These are phyloP conservation scores for Pseudomyrmex cubaensis DNA, from an alignment of 1,140 invertebrate species.

Conservation along the genomic window DNA sequence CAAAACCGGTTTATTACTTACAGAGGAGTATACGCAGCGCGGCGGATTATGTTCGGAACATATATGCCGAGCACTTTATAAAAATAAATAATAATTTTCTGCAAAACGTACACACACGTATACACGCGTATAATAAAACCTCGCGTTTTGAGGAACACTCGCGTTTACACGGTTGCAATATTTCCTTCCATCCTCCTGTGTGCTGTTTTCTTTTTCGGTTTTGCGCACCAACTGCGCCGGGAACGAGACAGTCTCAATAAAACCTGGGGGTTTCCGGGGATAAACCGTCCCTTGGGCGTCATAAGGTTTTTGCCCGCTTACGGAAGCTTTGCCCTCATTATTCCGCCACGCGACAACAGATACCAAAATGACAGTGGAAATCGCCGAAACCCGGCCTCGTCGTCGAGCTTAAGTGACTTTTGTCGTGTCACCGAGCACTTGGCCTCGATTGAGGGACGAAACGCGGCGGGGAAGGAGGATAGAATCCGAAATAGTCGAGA, in stretches of 20 bases:
- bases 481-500: constrained; percentile 18
- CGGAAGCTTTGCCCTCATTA: constrained; percentile 41
- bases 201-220: neutral
- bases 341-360: constrained; percentile 20
- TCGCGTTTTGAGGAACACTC: neutral
- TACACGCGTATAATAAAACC: neutral
- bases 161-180: neutral
- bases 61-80: constrained; percentile 27
- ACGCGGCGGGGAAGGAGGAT: constrained; percentile 24
- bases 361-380: constrained; percentile 48
- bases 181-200: neutral
- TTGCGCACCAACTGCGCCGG: neutral
- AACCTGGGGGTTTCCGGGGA: neutral
- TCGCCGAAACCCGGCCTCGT: constrained; percentile 59
- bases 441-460: constrained; percentile 68
- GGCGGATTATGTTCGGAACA: constrained; percentile 38
- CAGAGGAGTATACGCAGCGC: constrained; percentile 27
- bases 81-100: constrained; percentile 43
- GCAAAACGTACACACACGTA: neutral
- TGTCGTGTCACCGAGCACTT: constrained; percentile 78
- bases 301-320: constrained; percentile 16
- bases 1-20: constrained; percentile 45
- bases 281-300: constrained; percentile 18
- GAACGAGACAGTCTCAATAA: constrained; percentile 9
- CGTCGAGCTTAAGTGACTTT: constrained; percentile 78